phyloP scores from a whole-genome alignment of 2,113 vertebrate species.

The Pachycephala philippinensis region DNA sequence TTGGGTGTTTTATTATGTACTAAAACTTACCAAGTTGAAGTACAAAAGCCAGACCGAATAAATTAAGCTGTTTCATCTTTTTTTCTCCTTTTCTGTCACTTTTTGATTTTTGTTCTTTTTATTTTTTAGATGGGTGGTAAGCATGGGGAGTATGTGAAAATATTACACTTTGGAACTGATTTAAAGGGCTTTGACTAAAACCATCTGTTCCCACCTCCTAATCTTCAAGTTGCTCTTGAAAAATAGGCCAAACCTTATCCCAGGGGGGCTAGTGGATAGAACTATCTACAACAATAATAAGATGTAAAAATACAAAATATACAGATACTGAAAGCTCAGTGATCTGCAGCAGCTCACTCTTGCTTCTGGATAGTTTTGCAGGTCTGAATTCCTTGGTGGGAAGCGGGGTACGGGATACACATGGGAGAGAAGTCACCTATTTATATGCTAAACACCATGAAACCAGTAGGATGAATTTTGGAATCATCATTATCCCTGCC shows the following conservation, averaged over 20 bases:
- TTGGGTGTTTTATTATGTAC: conserved; percentile 31
- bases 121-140: background rate
- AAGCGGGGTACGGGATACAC: background rate
- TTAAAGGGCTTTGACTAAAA: conserved; percentile 60
- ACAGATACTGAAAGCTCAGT: conserved; percentile 20
- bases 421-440: background rate
- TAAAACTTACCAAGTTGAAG: background rate
- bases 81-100: background rate
- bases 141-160: conserved; percentile 42
- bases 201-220: conserved; percentile 63
- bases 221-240: conserved; percentile 35
- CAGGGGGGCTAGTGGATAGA: background rate
- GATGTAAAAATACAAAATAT: conserved; percentile 21
- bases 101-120: background rate
- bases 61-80: conserved; percentile 8
- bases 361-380: conserved; percentile 18
- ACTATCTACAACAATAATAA: conserved; percentile 49
- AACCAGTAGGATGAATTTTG: background rate
- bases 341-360: conserved; percentile 10
- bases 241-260: conserved; percentile 37
- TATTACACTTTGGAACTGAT: conserved; percentile 39
- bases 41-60: conserved; percentile 16
- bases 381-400: background rate
- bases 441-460: background rate
- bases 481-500: background rate